Conservation (phyloP, 2,888 invertebrate species). For the Coelinius sp. region DNA sequence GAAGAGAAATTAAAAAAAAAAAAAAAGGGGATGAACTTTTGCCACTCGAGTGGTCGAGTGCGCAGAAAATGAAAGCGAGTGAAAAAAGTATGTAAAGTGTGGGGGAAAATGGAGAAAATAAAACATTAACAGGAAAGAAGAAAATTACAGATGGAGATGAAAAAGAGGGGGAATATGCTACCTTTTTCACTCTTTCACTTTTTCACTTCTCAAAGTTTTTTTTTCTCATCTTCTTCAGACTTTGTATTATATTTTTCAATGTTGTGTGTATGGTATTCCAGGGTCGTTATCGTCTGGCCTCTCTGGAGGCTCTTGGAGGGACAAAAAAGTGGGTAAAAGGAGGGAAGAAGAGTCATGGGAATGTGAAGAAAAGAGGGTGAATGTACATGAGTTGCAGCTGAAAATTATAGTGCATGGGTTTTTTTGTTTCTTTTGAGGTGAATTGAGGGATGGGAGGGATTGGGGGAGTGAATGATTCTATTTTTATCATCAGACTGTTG, state of each 20-base stretch:
- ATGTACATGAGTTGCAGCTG: constrained; percentile 1
- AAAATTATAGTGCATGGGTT: background rate
- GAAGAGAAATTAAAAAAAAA: constrained; percentile 3
- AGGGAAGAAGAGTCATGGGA: constrained; percentile 3
- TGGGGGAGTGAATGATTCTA: background rate
- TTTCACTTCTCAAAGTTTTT: background rate
- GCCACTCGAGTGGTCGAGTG: background rate
- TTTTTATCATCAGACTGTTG: too few species aligned
- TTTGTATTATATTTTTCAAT: constrained; percentile 49
- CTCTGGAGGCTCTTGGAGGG: constrained; percentile 29
- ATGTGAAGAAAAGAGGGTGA: background rate
- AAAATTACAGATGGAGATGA: constrained; percentile 32
- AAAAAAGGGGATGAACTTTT: background rate
- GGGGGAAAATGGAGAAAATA: constrained; percentile 39
- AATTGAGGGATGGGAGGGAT: background rate
- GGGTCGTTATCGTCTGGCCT: constrained; percentile 53
- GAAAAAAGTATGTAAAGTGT: constrained; percentile 27
- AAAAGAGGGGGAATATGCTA: constrained; percentile 51
- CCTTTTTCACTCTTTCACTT: constrained; percentile 56
- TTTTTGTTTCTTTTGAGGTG: background rate
- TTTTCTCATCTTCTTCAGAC: constrained; percentile 29
- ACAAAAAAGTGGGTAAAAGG: constrained; percentile 1
- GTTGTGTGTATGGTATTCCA: constrained; percentile 49
- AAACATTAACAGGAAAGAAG: constrained; percentile 42
- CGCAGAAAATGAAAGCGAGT: constrained; percentile 33